Evolutionary conservation across 2,113 vertebrate genomes (phyloP).

Genomic region (Heterotilapia buettikoferi): DNA sequence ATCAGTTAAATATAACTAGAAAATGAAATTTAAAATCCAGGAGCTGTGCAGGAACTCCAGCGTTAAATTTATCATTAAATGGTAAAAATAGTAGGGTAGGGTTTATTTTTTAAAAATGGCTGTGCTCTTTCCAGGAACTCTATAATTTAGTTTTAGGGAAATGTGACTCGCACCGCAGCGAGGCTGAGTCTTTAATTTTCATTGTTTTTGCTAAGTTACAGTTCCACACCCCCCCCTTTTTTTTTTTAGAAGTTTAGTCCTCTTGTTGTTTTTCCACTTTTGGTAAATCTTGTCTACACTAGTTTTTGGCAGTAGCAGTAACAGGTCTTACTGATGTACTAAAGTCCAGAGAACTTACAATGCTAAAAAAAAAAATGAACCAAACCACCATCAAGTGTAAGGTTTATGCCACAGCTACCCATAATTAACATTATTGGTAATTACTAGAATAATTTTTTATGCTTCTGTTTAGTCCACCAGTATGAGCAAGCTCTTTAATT

Average conservation of each 20-base stretch:
- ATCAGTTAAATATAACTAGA: too few species aligned
- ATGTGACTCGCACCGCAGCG: accelerated
- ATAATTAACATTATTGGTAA: not conserved
- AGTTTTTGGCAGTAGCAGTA: not conserved
- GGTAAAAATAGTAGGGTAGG: too few species aligned
- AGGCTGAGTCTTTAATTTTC: not conserved
- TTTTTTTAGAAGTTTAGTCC: not conserved
- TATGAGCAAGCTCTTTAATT: not conserved
- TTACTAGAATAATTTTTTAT: not conserved
- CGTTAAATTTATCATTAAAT: too few species aligned
- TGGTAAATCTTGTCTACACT: not conserved
- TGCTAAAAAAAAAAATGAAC: not conserved
- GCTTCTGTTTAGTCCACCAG: not conserved
- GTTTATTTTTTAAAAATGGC: not conserved
- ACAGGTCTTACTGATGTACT: not conserved
- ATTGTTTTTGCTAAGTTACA: not conserved
- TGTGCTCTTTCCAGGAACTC: accelerated
- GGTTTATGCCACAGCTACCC: not conserved
- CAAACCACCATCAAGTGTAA: not conserved
- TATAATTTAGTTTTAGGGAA: not conserved
- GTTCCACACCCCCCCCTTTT: too few species aligned
- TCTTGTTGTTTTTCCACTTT: not conserved
- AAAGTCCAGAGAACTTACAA: not conserved
- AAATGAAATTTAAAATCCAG: too few species aligned
- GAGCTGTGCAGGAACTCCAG: too few species aligned